Evolutionary conservation across 2,888 invertebrate species (phyloP).

Genomic region (Acleris sparsana): DNA sequence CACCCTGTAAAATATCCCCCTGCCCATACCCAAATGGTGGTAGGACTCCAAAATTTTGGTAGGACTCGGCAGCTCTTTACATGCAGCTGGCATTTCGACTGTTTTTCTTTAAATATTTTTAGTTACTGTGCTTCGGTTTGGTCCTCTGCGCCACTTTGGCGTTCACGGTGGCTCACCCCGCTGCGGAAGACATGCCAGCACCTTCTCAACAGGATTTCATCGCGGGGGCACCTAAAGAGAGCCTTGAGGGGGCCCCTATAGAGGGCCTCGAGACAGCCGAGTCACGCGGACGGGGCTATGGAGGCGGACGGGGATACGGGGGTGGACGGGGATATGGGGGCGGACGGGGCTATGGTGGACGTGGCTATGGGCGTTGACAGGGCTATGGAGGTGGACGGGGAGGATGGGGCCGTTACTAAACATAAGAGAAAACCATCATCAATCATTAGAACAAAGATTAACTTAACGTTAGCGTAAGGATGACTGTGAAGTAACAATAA

Average conservation of each 20-base stretch:
- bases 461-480: background rate
- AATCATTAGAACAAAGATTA: background rate
- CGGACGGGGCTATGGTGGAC: conserved; percentile 14
- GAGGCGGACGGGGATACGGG: conserved; percentile 23
- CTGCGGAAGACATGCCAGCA: conserved; percentile 36
- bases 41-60: no score
- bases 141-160: conserved; percentile 58
- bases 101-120: conserved; percentile 39
- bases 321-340: conserved; percentile 32
- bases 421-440: background rate
- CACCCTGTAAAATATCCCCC: no score
- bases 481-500: background rate
- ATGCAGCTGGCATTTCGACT: background rate
- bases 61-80: background rate
- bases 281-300: conserved; percentile 17
- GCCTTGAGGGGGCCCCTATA: conserved; percentile 32
- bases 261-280: conserved; percentile 17
- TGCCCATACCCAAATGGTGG: no score
- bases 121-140: conserved; percentile 55
- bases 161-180: conserved; percentile 54
- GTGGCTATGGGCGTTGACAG: no score
- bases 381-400: conserved; percentile 41
- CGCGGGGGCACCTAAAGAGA: conserved; percentile 35
- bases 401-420: conserved; percentile 34
- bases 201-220: conserved; percentile 27